phyloP scores from a whole-genome alignment of 2,113 vertebrate genomes.

The Hirundichthys speculiger region DNA sequence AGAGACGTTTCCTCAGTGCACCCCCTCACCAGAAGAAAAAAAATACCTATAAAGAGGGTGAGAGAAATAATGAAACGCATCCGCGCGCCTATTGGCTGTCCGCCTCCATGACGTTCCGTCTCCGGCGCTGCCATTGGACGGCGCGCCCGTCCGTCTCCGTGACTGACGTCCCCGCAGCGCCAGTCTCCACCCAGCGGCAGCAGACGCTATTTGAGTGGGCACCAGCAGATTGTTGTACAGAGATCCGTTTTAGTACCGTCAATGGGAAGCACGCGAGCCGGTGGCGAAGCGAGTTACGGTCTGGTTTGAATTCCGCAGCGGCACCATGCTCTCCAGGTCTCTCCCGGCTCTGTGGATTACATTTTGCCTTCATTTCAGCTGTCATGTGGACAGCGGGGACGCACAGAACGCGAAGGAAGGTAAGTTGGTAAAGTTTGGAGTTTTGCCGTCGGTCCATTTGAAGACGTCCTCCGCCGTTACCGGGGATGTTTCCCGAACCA shows the following conservation, averaged over 20 bases:
- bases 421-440: constrained; percentile 85
- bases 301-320: constrained; percentile 55
- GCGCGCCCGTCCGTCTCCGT: constrained; percentile 58
- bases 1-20: too few relatives aligned
- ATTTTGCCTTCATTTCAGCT: constrained; percentile 86
- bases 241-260: constrained; percentile 80
- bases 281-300: constrained; percentile 72
- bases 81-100: constrained; percentile 47
- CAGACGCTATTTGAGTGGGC: constrained; percentile 90
- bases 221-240: constrained; percentile 83
- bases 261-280: constrained; percentile 76
- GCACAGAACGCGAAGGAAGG: constrained; percentile 97
- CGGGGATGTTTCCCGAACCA: background rate
- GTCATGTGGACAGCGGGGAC: constrained; percentile 84
- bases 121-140: constrained; percentile 62
- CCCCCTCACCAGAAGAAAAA: too few relatives aligned
- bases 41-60: background rate
- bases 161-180: constrained; percentile 66
- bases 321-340: constrained; percentile 90
- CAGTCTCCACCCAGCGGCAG: constrained; percentile 58
- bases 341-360: constrained; percentile 90
- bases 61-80: background rate
- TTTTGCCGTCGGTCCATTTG: constrained; percentile 28
- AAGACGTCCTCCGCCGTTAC: constrained; percentile 8
- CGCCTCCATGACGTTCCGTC: background rate